A percentile compares a stretch with the other conserved stretches of the same genome.
phyloP scores from a whole-genome alignment of 2,113 vertebrate genomes.

The Lepus europaeus region DNA sequence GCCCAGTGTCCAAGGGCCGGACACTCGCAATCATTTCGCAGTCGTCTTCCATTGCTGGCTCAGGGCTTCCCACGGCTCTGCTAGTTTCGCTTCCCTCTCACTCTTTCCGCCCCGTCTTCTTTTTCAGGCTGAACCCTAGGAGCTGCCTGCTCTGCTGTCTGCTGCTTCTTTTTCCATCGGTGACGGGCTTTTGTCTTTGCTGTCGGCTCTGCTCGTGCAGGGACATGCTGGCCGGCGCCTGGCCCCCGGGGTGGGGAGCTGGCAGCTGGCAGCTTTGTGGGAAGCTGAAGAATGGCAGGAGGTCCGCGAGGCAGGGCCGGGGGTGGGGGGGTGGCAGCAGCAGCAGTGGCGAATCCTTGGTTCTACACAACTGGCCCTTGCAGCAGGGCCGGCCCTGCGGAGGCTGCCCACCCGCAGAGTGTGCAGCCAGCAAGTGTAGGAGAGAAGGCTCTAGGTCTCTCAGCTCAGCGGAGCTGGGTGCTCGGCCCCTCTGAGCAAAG shows the following conservation, averaged over 20 bases:
- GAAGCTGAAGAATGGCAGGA: background rate
- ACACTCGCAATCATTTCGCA: no score
- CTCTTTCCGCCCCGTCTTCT: background rate
- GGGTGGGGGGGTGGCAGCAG: background rate
- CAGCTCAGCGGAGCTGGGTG: background rate
- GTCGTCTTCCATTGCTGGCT: background rate
- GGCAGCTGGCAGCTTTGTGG: background rate
- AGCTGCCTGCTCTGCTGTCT: background rate
- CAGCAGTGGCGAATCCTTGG: background rate
- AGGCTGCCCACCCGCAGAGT: accelerated
- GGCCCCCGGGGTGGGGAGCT: accelerated
- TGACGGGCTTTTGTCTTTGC: background rate
- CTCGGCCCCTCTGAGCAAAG: background rate
- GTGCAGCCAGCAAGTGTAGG: no score
- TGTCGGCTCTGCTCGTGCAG: background rate
- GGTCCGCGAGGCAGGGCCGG: background rate
- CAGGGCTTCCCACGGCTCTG: accelerated
- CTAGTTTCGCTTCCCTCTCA: background rate
- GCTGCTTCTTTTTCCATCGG: background rate
- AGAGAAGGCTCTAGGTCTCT: background rate
- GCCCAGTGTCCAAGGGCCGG: background rate
- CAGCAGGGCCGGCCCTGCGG: background rate
- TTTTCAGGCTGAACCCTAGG: background rate
- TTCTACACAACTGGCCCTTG: background rate
- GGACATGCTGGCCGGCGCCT: background rate